Evolutionary conservation across 2,888 invertebrate species (phyloP), one percentile per base, ranked within the genome.

Genomic region (Achlya flavicornis): DNA sequence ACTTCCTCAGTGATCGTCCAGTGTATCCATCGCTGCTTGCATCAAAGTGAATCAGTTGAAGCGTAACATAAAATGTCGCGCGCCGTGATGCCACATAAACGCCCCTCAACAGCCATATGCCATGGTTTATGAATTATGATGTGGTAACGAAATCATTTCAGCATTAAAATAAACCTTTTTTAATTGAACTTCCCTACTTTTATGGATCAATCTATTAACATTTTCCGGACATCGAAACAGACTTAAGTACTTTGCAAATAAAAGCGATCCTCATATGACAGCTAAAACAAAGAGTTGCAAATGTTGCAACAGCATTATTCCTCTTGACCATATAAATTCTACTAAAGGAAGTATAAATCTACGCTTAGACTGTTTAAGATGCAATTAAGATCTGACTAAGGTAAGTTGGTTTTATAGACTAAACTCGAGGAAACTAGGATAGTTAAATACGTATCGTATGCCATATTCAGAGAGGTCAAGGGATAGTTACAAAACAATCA

Each of bases 391-490:
- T 2, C 46, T n/a, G 46, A 46, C n/a, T n/a, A 10, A 46, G 46
- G 46, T 14, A 11, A 41, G 12, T 3, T 43, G n/a, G 5, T 46
- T 46, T n/a, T n/a, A n/a, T 46, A n/a, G 46, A n/a, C 46, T n/a
- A 6, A 46, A n/a, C 3, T 14, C n/a, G 41, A 41, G 12, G 12
- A 4, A 35, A 3, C 12, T 41, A 12, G 41, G 41, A 41, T 48
- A 16, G n/a, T 48, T 48, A 48, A n/a, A 48, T 7, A n/a, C 1
- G 48, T n/a, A 48, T 48, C 48, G 16, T 16, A 70, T 69, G 66
- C 74, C 77, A 76, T 70, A 74, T 73, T 69, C 72, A 68, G 74
- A 64, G 67, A 77, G 74, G 78, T 79, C 77, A 83, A 83, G 79
- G 78, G 80, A 76, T 72, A 69, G 65, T 75, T 75, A 70, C 74